These are phyloP conservation scores for Corythaixoides concolor DNA, from an alignment of 2,113 vertebrate species.

Conservation along the genomic window DNA sequence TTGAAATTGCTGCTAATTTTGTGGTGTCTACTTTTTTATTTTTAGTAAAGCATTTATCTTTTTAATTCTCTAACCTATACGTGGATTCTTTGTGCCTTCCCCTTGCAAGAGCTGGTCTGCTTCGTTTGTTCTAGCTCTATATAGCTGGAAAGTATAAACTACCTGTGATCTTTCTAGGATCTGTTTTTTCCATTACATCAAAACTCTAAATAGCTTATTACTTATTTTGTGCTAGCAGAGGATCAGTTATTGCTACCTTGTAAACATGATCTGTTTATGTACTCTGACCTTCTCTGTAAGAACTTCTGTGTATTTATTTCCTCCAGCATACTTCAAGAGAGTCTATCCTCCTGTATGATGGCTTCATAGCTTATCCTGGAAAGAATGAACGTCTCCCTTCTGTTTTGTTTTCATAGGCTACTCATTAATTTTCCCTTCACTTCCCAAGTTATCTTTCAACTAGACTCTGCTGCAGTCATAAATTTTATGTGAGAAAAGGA, in stretches of 20 bases:
- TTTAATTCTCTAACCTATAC: not conserved
- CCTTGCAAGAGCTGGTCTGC: not conserved
- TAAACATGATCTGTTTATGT: not conserved
- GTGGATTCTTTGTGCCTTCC: not conserved
- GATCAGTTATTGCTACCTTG: not conserved
- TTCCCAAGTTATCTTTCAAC: not conserved
- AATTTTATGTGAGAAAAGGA: not conserved
- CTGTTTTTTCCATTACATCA: not conserved
- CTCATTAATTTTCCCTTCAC: not conserved
- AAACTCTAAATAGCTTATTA: not conserved
- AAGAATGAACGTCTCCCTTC: not conserved
- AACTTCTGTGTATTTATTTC: not conserved
- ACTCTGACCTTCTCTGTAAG: conserved; percentile 1
- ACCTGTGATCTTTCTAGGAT: not conserved
- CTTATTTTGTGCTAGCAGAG: not conserved
- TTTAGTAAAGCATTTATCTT: conserved; percentile 12
- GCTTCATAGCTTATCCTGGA: conserved; percentile 1
- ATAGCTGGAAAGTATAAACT: not conserved
- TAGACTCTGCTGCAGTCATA: not conserved
- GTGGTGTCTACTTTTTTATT: not conserved
- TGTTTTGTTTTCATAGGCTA: not conserved
- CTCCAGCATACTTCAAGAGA: not conserved
- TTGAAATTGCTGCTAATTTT: not conserved
- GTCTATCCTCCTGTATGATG: not conserved
- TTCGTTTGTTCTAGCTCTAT: not conserved